Percentiles rank a stretch among this genome's conserved stretches.
Conservation (phyloP, 2,113 vertebrate species). For the Takifugu flavidus region DNA sequence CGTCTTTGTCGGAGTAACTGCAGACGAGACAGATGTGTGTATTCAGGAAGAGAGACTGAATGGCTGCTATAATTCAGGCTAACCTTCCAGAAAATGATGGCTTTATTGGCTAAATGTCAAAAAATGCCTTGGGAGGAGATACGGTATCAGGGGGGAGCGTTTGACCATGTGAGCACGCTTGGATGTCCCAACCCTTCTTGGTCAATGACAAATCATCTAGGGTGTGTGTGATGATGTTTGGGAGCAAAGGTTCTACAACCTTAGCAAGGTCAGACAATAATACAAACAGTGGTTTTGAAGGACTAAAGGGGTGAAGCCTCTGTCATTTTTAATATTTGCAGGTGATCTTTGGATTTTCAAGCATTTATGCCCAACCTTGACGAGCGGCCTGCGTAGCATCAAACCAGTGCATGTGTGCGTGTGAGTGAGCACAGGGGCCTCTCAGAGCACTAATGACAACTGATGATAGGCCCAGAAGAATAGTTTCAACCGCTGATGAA, state of each 20-base stretch:
- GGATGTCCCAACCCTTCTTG: conserved; percentile 25
- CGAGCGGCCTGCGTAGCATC: conserved; percentile 29
- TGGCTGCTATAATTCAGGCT: conserved; percentile 55
- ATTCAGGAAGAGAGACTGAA: conserved; percentile 44
- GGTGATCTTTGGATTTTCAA: conserved; percentile 21
- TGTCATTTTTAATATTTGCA: conserved; percentile 11
- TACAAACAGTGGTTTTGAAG: conserved; percentile 10
- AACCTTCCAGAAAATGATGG: conserved; percentile 38
- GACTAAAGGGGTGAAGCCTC: conserved; percentile 2
- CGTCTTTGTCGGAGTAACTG: conserved; percentile 55
- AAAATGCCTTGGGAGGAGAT: conserved; percentile 56
- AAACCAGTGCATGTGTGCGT: conserved; percentile 32
- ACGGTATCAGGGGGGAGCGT: conserved; percentile 37
- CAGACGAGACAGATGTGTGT: conserved; percentile 36
- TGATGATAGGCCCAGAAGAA: conserved; percentile 63
- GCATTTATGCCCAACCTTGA: conserved; percentile 45
- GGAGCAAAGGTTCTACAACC: conserved; percentile 41
- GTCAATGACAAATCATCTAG: conserved; percentile 59
- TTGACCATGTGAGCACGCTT: conserved; percentile 16
- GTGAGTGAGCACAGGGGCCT: conserved; percentile 49
- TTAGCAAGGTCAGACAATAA: conserved; percentile 35
- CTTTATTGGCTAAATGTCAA: conserved; percentile 68
- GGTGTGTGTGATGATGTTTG: conserved; percentile 38
- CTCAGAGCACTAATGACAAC: conserved; percentile 60
- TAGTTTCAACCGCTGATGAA: conserved; percentile 59